Base-by-base conservation (phyloP, 23 tunicate genomes). In the Diplosoma virens region DNA sequence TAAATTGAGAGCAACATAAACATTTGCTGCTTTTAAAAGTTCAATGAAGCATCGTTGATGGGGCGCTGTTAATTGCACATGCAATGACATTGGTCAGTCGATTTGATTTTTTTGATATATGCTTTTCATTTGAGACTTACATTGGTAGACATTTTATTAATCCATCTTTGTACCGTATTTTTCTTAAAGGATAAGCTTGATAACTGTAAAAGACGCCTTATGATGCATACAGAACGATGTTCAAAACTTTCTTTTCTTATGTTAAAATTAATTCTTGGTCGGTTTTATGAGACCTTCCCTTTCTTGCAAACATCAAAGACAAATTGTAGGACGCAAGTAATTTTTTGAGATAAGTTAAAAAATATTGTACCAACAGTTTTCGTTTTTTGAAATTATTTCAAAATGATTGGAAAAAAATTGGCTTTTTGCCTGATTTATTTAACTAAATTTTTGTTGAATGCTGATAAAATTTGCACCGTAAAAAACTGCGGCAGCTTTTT, bases 141-240 rank as follows among this genome's bases (percentile, higher is more conserved):
- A 66, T 66, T 48, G 5, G 72, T 6, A 29, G 48, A 17, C 72
- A 66, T 66, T n/a, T 66, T 11, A 66, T 66, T 20, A 41, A 41
- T 14, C 50, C 50, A 14, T 41, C 50, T 7, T 14, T 58, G 66
- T 58, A 58, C 18, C 66, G 66, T 58, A 58, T 11, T 9, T 9
- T 58, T 58, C 11, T 20, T 58, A 14, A 58, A 58, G 14, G 50
- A 41, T 41, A 41, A 14, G n/a, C 65, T 58, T 58, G 26, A 58
- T 58, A 11, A 9, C 63, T 17, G 63, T 50, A n/a, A 65, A 73
- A 48, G 79, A 73, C 79, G 79, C 66, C 29, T 73, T 73, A 65
- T 73, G 50, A 25, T 73, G 79, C 79, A n/a, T n/a, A n/a, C n/a
- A 73, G 9, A 73, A 73, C 79, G 17, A 65, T 73, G 32, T 73